Conservation (phyloP, 2,797 vertebrate species). For the Aselliscus stoliczkanus region DNA sequence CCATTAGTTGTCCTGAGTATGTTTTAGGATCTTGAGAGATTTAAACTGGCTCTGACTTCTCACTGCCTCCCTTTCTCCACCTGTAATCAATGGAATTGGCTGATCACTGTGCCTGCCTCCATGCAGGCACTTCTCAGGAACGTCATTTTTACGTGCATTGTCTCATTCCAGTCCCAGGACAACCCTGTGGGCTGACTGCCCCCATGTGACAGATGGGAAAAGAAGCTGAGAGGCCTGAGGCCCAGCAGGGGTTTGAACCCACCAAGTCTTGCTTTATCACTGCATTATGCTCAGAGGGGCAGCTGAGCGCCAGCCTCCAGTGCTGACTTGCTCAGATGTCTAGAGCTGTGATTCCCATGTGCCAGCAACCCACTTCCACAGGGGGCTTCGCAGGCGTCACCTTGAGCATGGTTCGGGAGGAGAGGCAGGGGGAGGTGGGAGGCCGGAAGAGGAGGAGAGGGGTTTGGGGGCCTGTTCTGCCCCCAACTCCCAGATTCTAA, state of each 20-base stretch:
- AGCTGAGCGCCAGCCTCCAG: neutral
- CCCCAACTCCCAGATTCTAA: neutral
- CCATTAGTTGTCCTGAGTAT: neutral
- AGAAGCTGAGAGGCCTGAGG: neutral
- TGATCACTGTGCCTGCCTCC: too few species aligned
- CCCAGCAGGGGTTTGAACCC: neutral
- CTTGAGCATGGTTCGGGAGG: neutral
- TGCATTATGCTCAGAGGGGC: neutral
- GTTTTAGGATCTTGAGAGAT: neutral
- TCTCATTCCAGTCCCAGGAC: neutral
- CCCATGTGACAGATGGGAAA: neutral
- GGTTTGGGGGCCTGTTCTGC: neutral
- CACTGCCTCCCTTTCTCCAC: neutral
- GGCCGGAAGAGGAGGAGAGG: fast-evolving
- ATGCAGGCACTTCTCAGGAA: neutral
- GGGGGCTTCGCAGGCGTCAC: neutral
- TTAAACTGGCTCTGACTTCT: neutral
- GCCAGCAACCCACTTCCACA: neutral
- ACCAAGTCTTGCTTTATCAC: neutral
- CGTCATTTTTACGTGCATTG: neutral
- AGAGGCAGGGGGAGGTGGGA: neutral
- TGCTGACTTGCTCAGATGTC: neutral
- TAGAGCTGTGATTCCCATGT: neutral
- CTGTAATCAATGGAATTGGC: neutral
- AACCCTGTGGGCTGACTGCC: neutral